A percentile compares a stretch with the other conserved stretches of the same genome.
These are phyloP conservation scores for Myopa tessellatipennis DNA, from an alignment of 2,888 invertebrate species.

Conservation along the genomic window DNA sequence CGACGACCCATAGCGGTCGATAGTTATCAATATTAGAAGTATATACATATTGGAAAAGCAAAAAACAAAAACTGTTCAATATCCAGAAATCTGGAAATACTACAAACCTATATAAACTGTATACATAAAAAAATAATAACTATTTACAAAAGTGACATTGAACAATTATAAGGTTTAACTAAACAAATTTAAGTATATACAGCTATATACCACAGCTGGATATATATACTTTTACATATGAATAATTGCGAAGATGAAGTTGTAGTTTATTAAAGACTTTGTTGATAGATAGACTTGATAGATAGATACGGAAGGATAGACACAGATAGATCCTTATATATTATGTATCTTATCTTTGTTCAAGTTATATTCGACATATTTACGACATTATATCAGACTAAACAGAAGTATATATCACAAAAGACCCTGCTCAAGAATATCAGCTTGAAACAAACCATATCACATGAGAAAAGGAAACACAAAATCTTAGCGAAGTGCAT, in stretches of 20 bases:
- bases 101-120: constrained; percentile 34
- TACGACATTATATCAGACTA: neutral
- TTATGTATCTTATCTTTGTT: too few relatives aligned
- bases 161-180: neutral
- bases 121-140: constrained; percentile 18
- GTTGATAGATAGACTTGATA: too few relatives aligned
- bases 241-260: too few relatives aligned
- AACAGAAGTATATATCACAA: constrained; percentile 6
- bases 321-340: too few relatives aligned
- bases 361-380: too few relatives aligned
- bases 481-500: neutral
- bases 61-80: constrained; percentile 40
- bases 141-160: constrained; percentile 5
- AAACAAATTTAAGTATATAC: neutral
- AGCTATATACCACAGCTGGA: constrained; percentile 12
- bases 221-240: too few relatives aligned
- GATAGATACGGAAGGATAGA: too few relatives aligned
- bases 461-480: neutral
- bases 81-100: constrained; percentile 42
- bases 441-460: constrained; percentile 37
- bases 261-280: too few relatives aligned
- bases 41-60: neutral
- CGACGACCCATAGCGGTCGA: constrained; percentile 56
- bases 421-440: constrained; percentile 19
- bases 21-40: constrained; percentile 57